These are phyloP conservation scores for Caenorhabditis sp. DNA, from an alignment of 2,888 invertebrate species.

Conservation along the genomic window DNA sequence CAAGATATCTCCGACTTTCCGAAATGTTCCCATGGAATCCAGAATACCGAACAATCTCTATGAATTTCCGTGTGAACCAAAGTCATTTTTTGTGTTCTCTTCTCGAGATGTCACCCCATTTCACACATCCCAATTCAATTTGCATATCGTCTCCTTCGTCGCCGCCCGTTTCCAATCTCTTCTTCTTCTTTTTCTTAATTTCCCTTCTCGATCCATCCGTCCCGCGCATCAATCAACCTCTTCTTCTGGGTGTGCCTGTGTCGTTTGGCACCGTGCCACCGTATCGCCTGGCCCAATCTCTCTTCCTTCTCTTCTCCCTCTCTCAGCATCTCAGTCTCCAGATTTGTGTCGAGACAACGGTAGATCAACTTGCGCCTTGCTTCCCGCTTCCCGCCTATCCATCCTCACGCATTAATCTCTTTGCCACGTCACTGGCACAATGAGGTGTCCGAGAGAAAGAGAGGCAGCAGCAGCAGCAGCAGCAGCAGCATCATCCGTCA, in stretches of 20 bases:
- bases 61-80: no score
- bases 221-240: conserved; percentile 36
- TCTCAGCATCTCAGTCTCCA: no score
- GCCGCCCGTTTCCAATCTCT: neutral
- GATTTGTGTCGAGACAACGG: conserved; percentile 36
- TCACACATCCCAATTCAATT: conserved; percentile 12
- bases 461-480: no score
- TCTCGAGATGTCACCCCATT: conserved; percentile 1
- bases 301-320: no score
- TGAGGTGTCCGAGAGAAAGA: conserved; percentile 11
- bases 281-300: conserved; percentile 20
- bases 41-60: no score
- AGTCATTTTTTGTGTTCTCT: neutral
- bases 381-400: neutral
- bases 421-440: conserved; percentile 44
- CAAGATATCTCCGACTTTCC: no score
- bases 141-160: conserved; percentile 6
- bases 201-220: neutral
- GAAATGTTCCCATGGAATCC: no score
- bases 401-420: conserved; percentile 40
- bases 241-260: conserved; percentile 40
- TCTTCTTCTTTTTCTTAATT: neutral
- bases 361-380: no score
- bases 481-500: no score
- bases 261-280: conserved; percentile 54